A percentile compares a stretch with the other conserved stretches of the same genome.
phyloP scores from a whole-genome alignment of 2,888 invertebrate genomes.

The Caenorhabditis angaria region DNA sequence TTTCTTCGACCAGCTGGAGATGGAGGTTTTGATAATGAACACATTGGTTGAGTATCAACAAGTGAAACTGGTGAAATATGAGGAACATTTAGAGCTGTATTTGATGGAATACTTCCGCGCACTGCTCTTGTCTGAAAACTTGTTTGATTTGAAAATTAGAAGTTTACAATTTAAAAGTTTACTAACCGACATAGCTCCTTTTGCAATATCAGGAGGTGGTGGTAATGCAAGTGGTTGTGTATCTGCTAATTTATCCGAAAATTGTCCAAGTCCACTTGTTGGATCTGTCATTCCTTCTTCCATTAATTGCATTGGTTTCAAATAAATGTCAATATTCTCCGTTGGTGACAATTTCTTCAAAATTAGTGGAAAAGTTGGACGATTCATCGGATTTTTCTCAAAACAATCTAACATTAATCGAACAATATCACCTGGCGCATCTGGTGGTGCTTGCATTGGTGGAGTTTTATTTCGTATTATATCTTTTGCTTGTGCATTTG shows the following conservation, averaged over 20 bases:
- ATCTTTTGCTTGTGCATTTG: constrained; percentile 41
- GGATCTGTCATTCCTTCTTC: neutral
- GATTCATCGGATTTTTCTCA: constrained; percentile 19
- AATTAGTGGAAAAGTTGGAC: constrained; percentile 22
- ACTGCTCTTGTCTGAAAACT: neutral
- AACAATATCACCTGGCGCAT: constrained; percentile 18
- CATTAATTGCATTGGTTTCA: neutral
- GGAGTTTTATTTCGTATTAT: constrained; percentile 11
- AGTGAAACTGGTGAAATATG: neutral
- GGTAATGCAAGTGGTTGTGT: no score
- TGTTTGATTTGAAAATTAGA: no score
- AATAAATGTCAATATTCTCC: constrained; percentile 11
- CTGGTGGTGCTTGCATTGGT: constrained; percentile 32
- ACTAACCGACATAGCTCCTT: no score
- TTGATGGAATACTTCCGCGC: no score
- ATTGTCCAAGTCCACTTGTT: no score
- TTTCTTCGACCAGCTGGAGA: no score
- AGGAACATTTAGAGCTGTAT: neutral
- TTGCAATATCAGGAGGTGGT: no score
- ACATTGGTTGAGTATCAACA: neutral
- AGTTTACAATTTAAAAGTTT: no score
- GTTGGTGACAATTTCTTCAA: constrained; percentile 22
- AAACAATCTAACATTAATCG: constrained; percentile 38
- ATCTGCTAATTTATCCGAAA: no score
- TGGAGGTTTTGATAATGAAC: neutral